A percentile compares a stretch with the other conserved stretches of the same genome.
phyloP scores from a whole-genome alignment of 2,888 invertebrate genomes.

The Leptinotarsa rubiginosa region DNA sequence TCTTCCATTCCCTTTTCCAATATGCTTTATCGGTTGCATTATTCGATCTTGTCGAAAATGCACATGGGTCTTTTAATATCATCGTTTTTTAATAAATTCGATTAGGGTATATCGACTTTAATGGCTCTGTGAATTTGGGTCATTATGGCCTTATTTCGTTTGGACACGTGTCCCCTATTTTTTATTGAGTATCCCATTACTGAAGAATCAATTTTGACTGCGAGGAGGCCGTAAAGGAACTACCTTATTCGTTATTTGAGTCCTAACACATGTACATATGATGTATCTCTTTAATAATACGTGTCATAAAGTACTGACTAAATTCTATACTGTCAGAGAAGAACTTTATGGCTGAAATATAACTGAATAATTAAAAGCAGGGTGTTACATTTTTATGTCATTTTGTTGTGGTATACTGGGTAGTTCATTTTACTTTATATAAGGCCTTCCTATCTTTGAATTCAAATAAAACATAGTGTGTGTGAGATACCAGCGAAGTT shows the following conservation, averaged over 20 bases:
- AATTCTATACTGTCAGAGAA: too few species aligned
- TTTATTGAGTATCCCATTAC: background rate
- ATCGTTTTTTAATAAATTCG: conserved; percentile 38
- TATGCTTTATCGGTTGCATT: conserved; percentile 58
- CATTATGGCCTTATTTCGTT: background rate
- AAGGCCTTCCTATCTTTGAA: too few species aligned
- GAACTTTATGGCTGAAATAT: too few species aligned
- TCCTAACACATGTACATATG: too few species aligned
- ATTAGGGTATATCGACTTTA: conserved; percentile 23
- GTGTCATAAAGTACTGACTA: too few species aligned
- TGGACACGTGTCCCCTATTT: conserved; percentile 9
- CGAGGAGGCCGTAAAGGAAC: background rate
- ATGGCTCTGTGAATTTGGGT: conserved; percentile 1
- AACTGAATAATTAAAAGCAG: too few species aligned
- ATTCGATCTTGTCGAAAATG: conserved; percentile 32
- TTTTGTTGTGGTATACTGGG: too few species aligned
- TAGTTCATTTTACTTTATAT: too few species aligned
- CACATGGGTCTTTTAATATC: conserved; percentile 40
- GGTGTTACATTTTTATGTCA: too few species aligned
- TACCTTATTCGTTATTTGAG: background rate
- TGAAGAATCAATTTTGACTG: background rate
- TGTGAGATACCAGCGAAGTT: too few species aligned
- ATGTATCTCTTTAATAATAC: too few species aligned
- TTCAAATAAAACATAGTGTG: too few species aligned
- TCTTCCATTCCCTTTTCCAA: conserved; percentile 54